Evolutionary conservation across 2,797 vertebrate genomes (phyloP).

Genomic region (Cichlasoma orientale): DNA sequence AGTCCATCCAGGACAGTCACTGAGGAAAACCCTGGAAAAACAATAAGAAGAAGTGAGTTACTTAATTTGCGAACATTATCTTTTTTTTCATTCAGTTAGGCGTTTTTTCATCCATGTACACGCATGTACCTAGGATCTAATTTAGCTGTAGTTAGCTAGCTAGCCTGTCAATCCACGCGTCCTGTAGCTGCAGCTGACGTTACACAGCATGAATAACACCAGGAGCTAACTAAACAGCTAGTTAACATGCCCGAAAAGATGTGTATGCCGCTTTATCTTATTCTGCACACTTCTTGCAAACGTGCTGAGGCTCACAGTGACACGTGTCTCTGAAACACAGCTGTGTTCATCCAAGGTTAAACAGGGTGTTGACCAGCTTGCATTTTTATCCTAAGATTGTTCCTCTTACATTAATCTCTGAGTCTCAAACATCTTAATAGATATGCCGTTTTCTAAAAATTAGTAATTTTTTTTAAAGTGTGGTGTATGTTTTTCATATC

Average conservation of each 20-base stretch:
- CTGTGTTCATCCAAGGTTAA: slow-evolving; percentile 42
- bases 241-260: fast-evolving
- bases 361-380: background rate
- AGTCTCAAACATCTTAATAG: background rate
- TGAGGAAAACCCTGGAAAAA: background rate
- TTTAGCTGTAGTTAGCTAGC: background rate
- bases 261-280: background rate
- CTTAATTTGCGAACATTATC: background rate
- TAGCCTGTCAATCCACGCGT: background rate
- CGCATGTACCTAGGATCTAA: background rate
- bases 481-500: background rate
- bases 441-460: no score
- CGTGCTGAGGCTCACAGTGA: background rate
- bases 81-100: background rate
- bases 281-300: background rate
- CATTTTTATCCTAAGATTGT: background rate
- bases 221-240: background rate
- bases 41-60: slow-evolving; percentile 49
- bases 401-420: background rate
- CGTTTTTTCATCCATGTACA: background rate
- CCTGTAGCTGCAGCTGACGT: background rate
- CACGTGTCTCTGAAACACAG: background rate
- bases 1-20: slow-evolving; percentile 10
- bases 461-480: background rate
- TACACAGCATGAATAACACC: slow-evolving; percentile 19